These are phyloP conservation scores for Acrobasis consociella DNA, from an alignment of 2,888 invertebrate genomes.

Conservation along the genomic window DNA sequence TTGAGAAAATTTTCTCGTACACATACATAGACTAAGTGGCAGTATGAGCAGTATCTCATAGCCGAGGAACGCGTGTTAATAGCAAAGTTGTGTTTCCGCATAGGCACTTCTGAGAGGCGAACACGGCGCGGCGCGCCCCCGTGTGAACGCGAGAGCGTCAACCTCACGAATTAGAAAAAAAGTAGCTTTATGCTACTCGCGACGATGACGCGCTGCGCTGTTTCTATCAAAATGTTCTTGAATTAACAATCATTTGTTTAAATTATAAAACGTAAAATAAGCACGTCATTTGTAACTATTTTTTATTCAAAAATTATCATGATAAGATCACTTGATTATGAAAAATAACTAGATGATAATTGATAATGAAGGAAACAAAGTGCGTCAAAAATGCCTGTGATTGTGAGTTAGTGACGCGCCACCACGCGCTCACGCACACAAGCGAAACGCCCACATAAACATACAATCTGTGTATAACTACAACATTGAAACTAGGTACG, in stretches of 20 bases:
- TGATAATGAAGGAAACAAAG: conserved; percentile 34
- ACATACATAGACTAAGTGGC: conserved; percentile 60
- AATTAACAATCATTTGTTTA: conserved; percentile 29
- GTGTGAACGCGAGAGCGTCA: conserved; percentile 78
- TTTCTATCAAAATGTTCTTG: conserved; percentile 40
- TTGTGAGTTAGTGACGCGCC: conserved; percentile 54
- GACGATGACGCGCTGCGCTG: conserved; percentile 41
- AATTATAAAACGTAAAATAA: conserved; percentile 9
- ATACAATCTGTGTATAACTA: conserved; percentile 43
- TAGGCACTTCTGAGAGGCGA: conserved; percentile 73
- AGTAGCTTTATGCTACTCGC: conserved; percentile 62
- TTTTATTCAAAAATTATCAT: background rate
- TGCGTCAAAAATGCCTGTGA: conserved; percentile 55
- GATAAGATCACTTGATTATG: background rate
- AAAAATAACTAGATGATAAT: background rate
- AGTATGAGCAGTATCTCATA: conserved; percentile 80
- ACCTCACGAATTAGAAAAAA: conserved; percentile 80
- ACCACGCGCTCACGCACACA: conserved; percentile 67
- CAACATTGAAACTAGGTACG: conserved; percentile 64
- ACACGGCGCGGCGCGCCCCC: conserved; percentile 68
- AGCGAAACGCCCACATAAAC: conserved; percentile 42
- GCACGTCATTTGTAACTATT: background rate
- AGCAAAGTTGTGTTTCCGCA: conserved; percentile 80
- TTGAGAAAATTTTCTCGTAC: conserved; percentile 69
- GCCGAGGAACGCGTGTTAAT: conserved; percentile 79